Conservation (phyloP, 2,888 invertebrate species). For the Torymus aiolomorphi region DNA sequence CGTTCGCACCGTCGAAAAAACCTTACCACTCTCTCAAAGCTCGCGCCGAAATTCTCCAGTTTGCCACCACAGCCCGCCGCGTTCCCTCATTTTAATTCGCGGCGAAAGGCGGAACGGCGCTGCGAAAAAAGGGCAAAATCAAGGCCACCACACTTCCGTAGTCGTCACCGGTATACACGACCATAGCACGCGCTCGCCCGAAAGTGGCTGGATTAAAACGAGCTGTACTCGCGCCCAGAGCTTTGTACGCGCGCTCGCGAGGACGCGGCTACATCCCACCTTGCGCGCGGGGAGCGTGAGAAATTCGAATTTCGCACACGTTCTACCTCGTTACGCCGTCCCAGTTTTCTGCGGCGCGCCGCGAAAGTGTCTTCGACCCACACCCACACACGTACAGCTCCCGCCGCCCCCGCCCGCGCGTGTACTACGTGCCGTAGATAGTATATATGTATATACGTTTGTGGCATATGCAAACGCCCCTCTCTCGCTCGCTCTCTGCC, state of each 20-base stretch:
- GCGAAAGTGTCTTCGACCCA: conserved; percentile 16
- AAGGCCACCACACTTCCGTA: background rate
- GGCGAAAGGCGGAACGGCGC: background rate
- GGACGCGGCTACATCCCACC: background rate
- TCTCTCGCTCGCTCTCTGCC: background rate
- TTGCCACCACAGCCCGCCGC: background rate
- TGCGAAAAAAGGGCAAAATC: conserved; percentile 9
- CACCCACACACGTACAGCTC: background rate
- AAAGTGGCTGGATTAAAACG: conserved; percentile 38
- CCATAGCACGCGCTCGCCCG: background rate
- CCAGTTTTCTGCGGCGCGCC: conserved; percentile 47
- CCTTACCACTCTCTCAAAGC: too few relatives aligned
- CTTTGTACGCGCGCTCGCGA: background rate
- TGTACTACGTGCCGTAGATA: too few relatives aligned
- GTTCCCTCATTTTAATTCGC: conserved; percentile 33
- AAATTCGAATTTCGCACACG: conserved; percentile 56
- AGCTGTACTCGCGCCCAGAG: background rate
- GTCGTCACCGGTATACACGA: too few relatives aligned
- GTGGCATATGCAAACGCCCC: background rate
- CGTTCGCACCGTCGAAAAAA: too few relatives aligned
- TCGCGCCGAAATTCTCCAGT: too few relatives aligned
- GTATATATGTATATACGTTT: too few relatives aligned
- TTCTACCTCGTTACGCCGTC: conserved; percentile 49
- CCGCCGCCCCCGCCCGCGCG: background rate
- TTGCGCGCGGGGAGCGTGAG: conserved; percentile 4